A percentile compares a stretch with the other conserved stretches of the same genome.
Evolutionary conservation across 1,140 invertebrate genomes (phyloP).

Genomic region (Belonocnema kinseyi): DNA sequence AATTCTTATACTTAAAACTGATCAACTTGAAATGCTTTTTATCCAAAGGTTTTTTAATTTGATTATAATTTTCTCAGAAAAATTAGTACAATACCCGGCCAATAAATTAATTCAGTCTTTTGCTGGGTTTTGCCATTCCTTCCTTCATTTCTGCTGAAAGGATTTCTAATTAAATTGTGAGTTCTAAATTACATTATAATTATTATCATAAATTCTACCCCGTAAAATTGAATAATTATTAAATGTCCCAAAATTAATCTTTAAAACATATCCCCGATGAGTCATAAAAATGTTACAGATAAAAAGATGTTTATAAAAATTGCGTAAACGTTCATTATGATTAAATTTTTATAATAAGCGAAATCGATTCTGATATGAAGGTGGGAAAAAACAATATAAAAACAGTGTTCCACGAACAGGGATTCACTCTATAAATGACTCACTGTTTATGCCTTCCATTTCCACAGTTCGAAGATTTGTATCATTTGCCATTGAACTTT

Average conservation of each 20-base stretch:
- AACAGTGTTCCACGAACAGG: background rate
- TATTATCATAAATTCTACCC: background rate
- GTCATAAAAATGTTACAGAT: too few species aligned
- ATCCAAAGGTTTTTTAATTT: too few species aligned
- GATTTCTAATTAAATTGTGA: background rate
- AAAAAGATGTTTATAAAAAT: too few species aligned
- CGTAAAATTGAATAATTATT: background rate
- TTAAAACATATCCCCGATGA: background rate
- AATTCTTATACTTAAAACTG: too few species aligned
- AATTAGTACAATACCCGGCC: too few species aligned
- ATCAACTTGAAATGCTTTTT: too few species aligned
- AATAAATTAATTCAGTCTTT: too few species aligned
- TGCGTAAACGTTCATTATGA: too few species aligned
- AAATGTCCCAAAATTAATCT: background rate
- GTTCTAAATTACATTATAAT: background rate
- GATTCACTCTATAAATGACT: slow-evolving; percentile 23
- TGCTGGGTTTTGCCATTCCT: too few species aligned
- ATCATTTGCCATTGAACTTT: background rate
- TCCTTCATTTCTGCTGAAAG: too few species aligned
- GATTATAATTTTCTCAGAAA: too few species aligned
- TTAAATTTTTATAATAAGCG: background rate
- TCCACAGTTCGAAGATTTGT: background rate
- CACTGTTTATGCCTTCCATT: background rate
- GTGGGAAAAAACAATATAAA: background rate
- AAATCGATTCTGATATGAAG: background rate